Evolutionary conservation across 2,797 vertebrate species (phyloP).

Genomic region (Gymnothorax reevesii): DNA sequence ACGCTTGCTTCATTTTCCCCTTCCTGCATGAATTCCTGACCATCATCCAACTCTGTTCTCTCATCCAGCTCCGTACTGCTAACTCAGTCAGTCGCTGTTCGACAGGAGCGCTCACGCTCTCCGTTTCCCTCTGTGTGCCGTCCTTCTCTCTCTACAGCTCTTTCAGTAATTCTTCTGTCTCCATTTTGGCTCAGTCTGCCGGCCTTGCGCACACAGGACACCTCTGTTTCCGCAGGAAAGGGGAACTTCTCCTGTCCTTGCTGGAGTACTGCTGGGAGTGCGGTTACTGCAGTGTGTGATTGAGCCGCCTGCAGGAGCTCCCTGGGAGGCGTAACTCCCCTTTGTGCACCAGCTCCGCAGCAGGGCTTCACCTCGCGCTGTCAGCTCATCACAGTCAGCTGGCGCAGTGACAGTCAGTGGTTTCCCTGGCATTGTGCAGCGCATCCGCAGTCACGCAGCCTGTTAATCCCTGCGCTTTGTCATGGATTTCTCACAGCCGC

Average conservation of each 20-base stretch:
- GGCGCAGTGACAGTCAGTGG: neutral
- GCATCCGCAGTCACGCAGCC: neutral
- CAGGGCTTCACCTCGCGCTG: slow-evolving; percentile 3
- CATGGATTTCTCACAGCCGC: slow-evolving; percentile 13
- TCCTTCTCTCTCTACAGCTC: neutral
- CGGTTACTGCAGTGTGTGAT: neutral
- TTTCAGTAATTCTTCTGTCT: neutral
- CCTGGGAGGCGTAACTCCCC: neutral
- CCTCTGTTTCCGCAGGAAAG: neutral
- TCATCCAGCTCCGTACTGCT: neutral
- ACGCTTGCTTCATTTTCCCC: too few relatives aligned
- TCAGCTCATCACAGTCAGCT: neutral
- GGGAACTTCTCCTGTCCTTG: neutral
- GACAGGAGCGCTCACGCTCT: neutral
- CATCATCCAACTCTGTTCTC: neutral
- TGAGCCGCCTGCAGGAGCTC: neutral
- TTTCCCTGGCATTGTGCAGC: neutral
- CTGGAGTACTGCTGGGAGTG: neutral
- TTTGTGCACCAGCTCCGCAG: neutral
- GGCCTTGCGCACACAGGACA: neutral
- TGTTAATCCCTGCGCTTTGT: slow-evolving; percentile 17
- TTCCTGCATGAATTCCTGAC: neutral
- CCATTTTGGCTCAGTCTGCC: neutral
- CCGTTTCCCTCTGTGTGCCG: neutral
- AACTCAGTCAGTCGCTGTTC: neutral